A percentile compares a stretch with the other conserved stretches of the same genome.
These are phyloP conservation scores for Talpa occidentalis DNA, from an alignment of 2,113 vertebrate species.

Conservation along the genomic window DNA sequence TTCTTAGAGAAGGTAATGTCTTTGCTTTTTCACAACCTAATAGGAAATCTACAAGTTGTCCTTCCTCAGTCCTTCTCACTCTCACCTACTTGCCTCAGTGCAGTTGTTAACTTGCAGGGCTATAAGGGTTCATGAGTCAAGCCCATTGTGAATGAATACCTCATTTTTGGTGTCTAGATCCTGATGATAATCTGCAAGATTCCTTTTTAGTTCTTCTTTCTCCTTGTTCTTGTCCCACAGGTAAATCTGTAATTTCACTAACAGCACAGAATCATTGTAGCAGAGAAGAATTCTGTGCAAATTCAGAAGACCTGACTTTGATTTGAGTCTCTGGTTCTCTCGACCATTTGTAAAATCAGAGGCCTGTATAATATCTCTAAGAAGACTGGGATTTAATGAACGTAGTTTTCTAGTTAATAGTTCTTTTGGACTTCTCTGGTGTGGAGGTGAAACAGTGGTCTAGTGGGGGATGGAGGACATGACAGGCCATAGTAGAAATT, in stretches of 20 bases:
- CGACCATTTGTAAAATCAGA: neutral
- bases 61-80: neutral
- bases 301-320: neutral
- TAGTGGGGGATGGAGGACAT: neutral
- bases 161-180: neutral
- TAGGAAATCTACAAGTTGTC: neutral
- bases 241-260: neutral
- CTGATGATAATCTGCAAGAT: neutral
- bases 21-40: neutral
- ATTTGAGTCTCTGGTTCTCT: neutral
- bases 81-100: too few species aligned
- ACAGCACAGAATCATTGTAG: neutral
- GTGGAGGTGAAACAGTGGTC: neutral
- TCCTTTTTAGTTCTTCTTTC: neutral
- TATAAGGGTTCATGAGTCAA: neutral
- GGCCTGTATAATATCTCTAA: neutral
- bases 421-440: neutral
- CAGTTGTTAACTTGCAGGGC: neutral
- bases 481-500: neutral
- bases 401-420: neutral
- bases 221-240: neutral
- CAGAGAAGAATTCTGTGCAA: neutral
- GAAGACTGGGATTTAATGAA: neutral
- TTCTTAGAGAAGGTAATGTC: neutral
- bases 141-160: neutral